Base-by-base conservation (phyloP, 2,113 vertebrate genomes). In the Rhinoderma darwinii region DNA sequence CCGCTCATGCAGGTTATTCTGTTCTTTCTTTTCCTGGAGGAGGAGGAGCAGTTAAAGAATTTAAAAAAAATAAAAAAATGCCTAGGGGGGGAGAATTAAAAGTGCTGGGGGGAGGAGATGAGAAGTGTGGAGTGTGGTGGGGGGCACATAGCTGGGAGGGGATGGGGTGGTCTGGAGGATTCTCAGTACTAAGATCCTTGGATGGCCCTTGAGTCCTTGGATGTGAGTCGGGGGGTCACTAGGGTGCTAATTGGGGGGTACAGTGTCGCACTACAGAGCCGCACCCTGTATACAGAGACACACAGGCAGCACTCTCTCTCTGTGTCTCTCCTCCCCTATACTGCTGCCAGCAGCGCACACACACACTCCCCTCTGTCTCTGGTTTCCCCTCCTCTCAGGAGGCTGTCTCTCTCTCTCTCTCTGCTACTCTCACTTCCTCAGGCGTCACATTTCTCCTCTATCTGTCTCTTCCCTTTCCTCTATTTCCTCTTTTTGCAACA, bases 361-460 rank as follows among this genome's bases (percentile, higher is more conserved):
- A 44, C 78, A 74, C 84, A 74, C 75, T 43, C 84, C 84, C 84
- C 83, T 66, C 47, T 41, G 44, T 73, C 70, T 35, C 82, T 84
- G n/a, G 61, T 70, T 83, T 56, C 82, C 73, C 83, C 83, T 84
- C 83, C 84, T 74, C 82, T 70, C 68, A 54, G 66, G 82, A 73
- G 66, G 82, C 84, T 56, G 30, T 70, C 84, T 84, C 73, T 84
- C 70, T 74, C 35, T 43, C 37, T 47, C 41, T 84, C 83, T 84
- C 50, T 75, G 30, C 22, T 56, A 41, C 84, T 51, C 63, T 80
- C 76, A 72, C 84, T 86, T 86, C 84, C 84, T 86, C 44, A 86
- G 77, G 84, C 84, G 76, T 73, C 76, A 78, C 84, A 68, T 54
- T 86, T 86, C 84, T 79, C 76, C 75, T 79, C 75, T 86, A 27